phyloP scores from a whole-genome alignment of 1,140 invertebrate genomes.

The Tetramorium alpestre region DNA sequence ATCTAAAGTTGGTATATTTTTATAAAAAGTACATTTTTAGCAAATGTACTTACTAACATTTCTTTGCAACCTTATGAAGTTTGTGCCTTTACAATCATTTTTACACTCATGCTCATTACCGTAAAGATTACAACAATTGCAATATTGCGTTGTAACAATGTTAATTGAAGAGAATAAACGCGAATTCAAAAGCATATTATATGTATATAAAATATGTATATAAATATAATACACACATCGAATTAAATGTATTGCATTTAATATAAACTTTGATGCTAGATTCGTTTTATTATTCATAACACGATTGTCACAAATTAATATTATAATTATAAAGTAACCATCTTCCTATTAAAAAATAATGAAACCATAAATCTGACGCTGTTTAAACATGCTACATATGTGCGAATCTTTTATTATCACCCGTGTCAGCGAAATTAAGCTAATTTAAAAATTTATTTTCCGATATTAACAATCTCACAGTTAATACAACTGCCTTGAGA shows the following conservation, averaged over 20 bases:
- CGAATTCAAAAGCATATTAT: background rate
- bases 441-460: constrained; percentile 34
- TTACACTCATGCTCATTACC: background rate
- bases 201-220: background rate
- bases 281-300: background rate
- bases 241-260: constrained; percentile 8
- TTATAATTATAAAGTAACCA: background rate
- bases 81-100: background rate
- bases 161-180: background rate
- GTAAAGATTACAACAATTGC: background rate
- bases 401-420: constrained; percentile 54
- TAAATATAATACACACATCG: background rate
- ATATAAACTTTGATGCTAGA: background rate
- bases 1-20: background rate
- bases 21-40: background rate
- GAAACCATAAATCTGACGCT: constrained; percentile 29
- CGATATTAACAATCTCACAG: constrained; percentile 10
- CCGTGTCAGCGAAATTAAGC: constrained; percentile 50
- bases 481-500: constrained; percentile 8
- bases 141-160: constrained; percentile 9
- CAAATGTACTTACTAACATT: constrained; percentile 1
- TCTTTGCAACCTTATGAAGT: background rate
- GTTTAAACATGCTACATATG: background rate
- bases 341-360: background rate
- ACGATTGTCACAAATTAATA: constrained; percentile 8